Conservation (phyloP, 2,888 invertebrate genomes). For the Apamea monoglypha region DNA sequence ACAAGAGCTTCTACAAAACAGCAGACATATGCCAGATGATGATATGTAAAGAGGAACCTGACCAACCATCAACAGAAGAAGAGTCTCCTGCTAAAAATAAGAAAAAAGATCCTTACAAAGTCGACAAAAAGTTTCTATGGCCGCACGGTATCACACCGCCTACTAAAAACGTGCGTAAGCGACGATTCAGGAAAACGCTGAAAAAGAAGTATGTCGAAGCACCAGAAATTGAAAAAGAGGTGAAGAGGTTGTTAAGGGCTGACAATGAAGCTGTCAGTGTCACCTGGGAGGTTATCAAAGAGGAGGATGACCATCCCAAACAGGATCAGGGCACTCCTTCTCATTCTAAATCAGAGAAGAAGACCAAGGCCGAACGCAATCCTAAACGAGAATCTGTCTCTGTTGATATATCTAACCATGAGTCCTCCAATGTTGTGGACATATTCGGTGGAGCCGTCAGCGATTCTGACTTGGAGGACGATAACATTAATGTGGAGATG, state of each 20-base stretch:
- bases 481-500: conserved; percentile 94
- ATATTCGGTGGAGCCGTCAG: conserved; percentile 98
- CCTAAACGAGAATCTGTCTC: conserved; percentile 68
- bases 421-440: conserved; percentile 90
- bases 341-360: conserved; percentile 79
- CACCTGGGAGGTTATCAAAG: conserved; percentile 96
- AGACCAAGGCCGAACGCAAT: conserved; percentile 76
- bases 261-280: conserved; percentile 98
- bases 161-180: conserved; percentile 97
- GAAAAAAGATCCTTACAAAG: conserved; percentile 95
- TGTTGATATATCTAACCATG: conserved; percentile 69
- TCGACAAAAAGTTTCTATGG: conserved; percentile 97
- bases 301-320: conserved; percentile 93
- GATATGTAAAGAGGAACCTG: conserved; percentile 97
- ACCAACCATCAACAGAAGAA: conserved; percentile 93
- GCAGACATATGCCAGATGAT: conserved; percentile 98
- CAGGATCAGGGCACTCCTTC: conserved; percentile 71
- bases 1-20: conserved; percentile 99
- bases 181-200: conserved; percentile 97
- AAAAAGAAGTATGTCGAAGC: conserved; percentile 99
- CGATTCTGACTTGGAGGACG: conserved; percentile 95
- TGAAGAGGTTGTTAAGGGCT: conserved; percentile 96
- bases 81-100: conserved; percentile 95
- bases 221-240: conserved; percentile 99
- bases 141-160: conserved; percentile 99